Evolutionary conservation across 2,888 invertebrate species (phyloP), one percentile per base, ranked within the genome.

Genomic region (Xestia c-nigrum): DNA sequence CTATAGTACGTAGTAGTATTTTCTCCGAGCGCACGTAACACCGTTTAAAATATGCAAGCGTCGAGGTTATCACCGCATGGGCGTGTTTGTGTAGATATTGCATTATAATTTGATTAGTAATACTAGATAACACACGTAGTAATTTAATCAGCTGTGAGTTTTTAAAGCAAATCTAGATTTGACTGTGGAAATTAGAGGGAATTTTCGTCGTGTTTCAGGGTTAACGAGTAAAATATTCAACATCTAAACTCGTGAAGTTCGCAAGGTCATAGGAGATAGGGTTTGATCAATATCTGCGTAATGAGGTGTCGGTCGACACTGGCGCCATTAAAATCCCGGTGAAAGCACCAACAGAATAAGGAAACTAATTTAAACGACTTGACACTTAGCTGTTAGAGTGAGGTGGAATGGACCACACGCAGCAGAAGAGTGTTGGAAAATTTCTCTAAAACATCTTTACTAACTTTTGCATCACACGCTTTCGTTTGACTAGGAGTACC

Each of bases 211-310:
- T 86, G 78, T 79, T 87, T 88, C 50, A 81, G 87, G 88, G 91
- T 87, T 92, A 92, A 90, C 90, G 87, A 91, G 90, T 89, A 89
- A 89, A 90, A 84, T 87, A 88, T 90, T 88, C 88, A 89, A 88
- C 88, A 87, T 78, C 86, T 87, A 68, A 84, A 88, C 87, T 94
- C 93, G 94, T 93, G 93, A 92, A 92, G 92, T 92, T 91, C 93
- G 88, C 87, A 89, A 91, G 93, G 93, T 93, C 90, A 89, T 87
- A 89, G 85, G 86, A 90, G 92, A 91, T 92, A 91, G 91, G 91
- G 89, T 91, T 92, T 93, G 94, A 94, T 95, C 95, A 91, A 93
- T 92, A 93, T 93, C 93, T 90, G 86, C 89, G 90, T 95, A 94
- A 94, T 93, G 94, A 95, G 93, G 92, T 92, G 91, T 92, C 90